These are phyloP conservation scores for Heliconius hermathena DNA, from an alignment of 1,140 invertebrate genomes.

Conservation along the genomic window DNA sequence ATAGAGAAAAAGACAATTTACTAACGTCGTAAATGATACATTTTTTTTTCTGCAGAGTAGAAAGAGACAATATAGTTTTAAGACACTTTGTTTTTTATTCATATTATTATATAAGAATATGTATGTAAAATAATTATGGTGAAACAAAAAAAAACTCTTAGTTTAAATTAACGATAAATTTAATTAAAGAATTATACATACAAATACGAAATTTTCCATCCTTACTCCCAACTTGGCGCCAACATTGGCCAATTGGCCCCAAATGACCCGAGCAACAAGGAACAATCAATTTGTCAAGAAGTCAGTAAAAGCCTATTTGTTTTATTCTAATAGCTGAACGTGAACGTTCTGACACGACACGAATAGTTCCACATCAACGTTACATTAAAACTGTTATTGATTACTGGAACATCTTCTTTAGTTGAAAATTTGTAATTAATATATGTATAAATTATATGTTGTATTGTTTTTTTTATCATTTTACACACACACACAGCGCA, in stretches of 20 bases:
- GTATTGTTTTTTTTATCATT: no score
- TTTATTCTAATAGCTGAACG: slow-evolving; percentile 44
- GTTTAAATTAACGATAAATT: no score
- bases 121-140: no score
- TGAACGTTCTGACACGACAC: slow-evolving; percentile 40
- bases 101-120: no score
- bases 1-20: no score
- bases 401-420: slow-evolving; percentile 26
- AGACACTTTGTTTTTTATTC: no score
- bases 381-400: slow-evolving; percentile 31
- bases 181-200: no score
- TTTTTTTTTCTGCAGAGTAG: no score
- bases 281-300: slow-evolving; percentile 62
- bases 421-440: background rate
- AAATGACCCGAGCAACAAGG: slow-evolving; percentile 30
- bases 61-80: no score
- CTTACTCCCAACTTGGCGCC: slow-evolving; percentile 18
- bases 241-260: slow-evolving; percentile 41
- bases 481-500: no score
- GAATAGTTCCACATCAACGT: slow-evolving; percentile 24
- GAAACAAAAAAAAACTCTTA: no score
- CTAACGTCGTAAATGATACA: no score
- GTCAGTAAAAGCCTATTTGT: slow-evolving; percentile 42
- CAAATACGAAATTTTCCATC: background rate
- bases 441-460: background rate